A percentile compares a stretch with the other conserved stretches of the same genome.
These are phyloP conservation scores for Uloborus plumipes DNA, from an alignment of 2,888 invertebrate species.

Conservation along the genomic window DNA sequence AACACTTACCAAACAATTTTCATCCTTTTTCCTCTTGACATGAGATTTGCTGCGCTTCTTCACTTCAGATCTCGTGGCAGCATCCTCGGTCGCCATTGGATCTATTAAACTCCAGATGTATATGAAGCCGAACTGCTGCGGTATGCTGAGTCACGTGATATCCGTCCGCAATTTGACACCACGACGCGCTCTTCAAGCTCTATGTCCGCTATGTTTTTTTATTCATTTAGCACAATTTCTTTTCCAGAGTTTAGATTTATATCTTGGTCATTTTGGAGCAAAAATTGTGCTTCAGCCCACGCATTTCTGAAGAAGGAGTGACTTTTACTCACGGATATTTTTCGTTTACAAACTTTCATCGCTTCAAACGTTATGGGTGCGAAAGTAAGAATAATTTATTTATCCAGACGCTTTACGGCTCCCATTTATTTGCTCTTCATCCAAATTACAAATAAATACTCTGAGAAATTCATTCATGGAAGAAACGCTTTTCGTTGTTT, in stretches of 20 bases:
- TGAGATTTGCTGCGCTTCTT: conserved; percentile 16
- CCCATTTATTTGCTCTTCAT: too few relatives aligned
- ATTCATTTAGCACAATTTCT: too few relatives aligned
- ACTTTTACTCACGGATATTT: too few relatives aligned
- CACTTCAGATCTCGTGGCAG: not conserved
- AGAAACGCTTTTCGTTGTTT: too few relatives aligned
- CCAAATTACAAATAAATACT: too few relatives aligned
- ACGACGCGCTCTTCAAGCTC: conserved; percentile 1
- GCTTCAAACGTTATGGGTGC: too few relatives aligned
- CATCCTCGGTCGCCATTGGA: conserved; percentile 19
- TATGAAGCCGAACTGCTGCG: conserved; percentile 8
- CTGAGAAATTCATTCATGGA: too few relatives aligned
- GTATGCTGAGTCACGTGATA: conserved; percentile 32
- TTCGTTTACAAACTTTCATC: too few relatives aligned
- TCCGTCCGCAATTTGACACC: conserved; percentile 45
- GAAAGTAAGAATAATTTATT: too few relatives aligned
- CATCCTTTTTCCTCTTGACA: conserved; percentile 3
- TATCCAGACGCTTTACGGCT: too few relatives aligned
- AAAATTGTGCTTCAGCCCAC: not conserved
- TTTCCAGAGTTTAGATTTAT: too few relatives aligned
- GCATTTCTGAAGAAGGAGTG: not conserved
- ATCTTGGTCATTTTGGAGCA: not conserved
- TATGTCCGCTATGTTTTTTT: conserved; percentile 1
- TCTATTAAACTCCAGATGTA: not conserved
- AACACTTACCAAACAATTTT: conserved; percentile 24